Evolutionary conservation across 1,140 invertebrate species (phyloP), one percentile per base, ranked within the genome.

Genomic region (Delia radicum): DNA sequence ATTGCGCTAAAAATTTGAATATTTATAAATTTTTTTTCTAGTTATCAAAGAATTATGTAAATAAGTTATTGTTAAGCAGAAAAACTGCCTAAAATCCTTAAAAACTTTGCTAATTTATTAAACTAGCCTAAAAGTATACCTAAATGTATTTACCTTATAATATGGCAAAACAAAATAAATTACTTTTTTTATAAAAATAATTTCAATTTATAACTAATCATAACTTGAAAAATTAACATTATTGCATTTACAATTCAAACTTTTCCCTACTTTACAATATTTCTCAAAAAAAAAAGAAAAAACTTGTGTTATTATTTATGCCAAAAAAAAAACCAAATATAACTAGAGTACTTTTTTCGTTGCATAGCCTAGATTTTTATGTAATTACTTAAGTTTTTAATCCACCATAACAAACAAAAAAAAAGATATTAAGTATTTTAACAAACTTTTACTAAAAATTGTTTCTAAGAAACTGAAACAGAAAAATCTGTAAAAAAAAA

Each of bases 331-430:
- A 55, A 55, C 0, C 4, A 21, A 6, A 21, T 21, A 18, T 21
- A 55, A n/a, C 18, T 18, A 7, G 7, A 55, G 6, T 21, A 13
- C 15, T 21, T 55, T 6, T 21, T 55, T 13, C 18, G 7, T 8
- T n/a, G 15, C 48, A 55, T 55, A 55, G 48, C 48, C 48, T 21
- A 21, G 18, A 55, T 55, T 55, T 18, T 55, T n/a, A 55, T 55
- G 48, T 55, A 55, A 55, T 55, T 55, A 55, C 48, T 55, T 55
- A 55, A 55, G 48, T 55, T 55, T 55, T 55, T 55, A 55, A 55
- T 55, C 4, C 48, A 21, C 4, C 48, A 55, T 21, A 15, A 18
- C 46, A 48, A 48, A 48, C n/a, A 48, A 48, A 48, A 55, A 55
- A 2, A 7, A 10, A 10, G 33, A 37, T 37, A 10, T 37, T 37